Percentiles rank a stretch among this genome's conserved stretches.
Conservation (phyloP, 2,113 vertebrate genomes). For the Erythrolamprus reginae region DNA sequence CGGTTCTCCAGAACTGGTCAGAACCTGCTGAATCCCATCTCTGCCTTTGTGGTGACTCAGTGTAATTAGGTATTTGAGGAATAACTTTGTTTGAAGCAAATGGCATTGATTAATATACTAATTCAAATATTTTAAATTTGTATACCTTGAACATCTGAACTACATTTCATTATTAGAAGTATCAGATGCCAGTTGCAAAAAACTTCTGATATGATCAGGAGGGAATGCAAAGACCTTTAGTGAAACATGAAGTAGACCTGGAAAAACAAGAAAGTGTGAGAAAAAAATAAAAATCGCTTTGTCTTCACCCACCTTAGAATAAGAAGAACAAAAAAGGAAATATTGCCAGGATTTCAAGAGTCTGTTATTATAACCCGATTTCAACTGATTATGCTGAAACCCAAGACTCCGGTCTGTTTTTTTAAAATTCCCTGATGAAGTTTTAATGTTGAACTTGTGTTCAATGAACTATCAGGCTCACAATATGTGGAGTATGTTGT, state of each 20-base stretch:
- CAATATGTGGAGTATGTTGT: not conserved
- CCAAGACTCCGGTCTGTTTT: not conserved
- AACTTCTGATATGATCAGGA: not conserved
- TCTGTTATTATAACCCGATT: not conserved
- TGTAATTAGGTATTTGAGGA: not conserved
- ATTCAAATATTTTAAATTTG: not conserved
- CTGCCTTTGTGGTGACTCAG: not conserved
- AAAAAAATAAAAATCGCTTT: not conserved
- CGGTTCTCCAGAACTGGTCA: too few species aligned
- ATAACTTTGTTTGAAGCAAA: not conserved
- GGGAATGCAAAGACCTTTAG: not conserved
- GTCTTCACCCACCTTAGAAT: not conserved
- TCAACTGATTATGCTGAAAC: not conserved
- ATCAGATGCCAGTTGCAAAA: not conserved
- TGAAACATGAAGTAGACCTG: not conserved
- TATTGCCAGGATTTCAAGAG: not conserved
- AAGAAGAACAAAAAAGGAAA: not conserved
- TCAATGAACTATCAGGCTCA: not conserved
- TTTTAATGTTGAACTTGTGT: too few species aligned
- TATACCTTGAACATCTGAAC: not conserved
- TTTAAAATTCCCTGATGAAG: not conserved
- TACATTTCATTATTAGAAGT: not conserved
- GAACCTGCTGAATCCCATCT: too few species aligned
- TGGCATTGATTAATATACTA: not conserved
- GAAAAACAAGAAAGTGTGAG: not conserved